Evolutionary conservation across 2,888 invertebrate genomes (phyloP).

Genomic region (Gryllus longicercus): DNA sequence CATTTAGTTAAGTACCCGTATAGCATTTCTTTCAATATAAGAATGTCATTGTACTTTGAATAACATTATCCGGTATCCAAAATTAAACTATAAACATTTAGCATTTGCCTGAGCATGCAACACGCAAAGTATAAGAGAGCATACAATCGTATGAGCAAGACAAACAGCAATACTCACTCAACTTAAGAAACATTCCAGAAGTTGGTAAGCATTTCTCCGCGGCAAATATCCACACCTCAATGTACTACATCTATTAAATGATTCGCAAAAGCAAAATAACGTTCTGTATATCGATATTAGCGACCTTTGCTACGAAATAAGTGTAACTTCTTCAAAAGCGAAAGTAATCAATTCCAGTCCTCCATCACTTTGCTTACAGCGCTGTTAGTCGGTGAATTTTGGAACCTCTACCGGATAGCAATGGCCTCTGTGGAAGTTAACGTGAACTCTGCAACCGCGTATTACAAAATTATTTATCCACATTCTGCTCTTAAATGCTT

Average conservation of each 20-base stretch:
- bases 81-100: too few relatives aligned
- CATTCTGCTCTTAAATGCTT: too few relatives aligned
- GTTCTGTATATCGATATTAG: neutral
- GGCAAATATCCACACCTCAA: neutral
- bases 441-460: too few relatives aligned
- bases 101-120: too few relatives aligned
- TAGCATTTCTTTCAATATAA: slow-evolving; percentile 34
- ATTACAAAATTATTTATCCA: too few relatives aligned
- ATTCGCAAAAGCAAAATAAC: neutral
- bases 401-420: neutral
- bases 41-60: neutral
- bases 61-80: neutral
- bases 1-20: slow-evolving; percentile 36
- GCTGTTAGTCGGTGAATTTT: slow-evolving; percentile 21
- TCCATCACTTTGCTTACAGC: slow-evolving; percentile 25
- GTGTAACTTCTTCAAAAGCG: slow-evolving; percentile 12
- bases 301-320: neutral
- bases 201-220: neutral
- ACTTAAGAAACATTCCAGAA: slow-evolving; percentile 6
- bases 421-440: slow-evolving; percentile 2
- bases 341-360: slow-evolving; percentile 32
- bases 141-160: neutral
- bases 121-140: too few relatives aligned
- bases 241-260: neutral
- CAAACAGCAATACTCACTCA: neutral